These are phyloP conservation scores for Echeneis naucrates DNA, from an alignment of 2,797 vertebrate genomes.

Conservation along the genomic window DNA sequence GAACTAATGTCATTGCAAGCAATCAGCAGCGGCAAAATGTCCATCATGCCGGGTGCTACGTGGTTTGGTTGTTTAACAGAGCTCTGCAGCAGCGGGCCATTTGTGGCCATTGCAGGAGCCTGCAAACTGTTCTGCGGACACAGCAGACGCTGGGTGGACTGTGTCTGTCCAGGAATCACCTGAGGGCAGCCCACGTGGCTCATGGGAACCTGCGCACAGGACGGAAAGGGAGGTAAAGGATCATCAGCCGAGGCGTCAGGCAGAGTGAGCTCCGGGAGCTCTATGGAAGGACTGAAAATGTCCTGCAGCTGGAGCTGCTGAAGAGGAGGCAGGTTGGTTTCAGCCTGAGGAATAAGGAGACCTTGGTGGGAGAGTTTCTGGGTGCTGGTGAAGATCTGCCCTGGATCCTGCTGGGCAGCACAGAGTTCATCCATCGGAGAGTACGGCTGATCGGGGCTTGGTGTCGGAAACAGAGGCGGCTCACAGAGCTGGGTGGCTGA, in stretches of 20 bases:
- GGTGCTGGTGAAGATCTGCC: conserved; percentile 22
- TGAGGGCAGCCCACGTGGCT: conserved; percentile 13
- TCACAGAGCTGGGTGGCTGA: conserved; percentile 25
- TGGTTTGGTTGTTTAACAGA: conserved; percentile 24
- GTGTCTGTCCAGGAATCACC: conserved; percentile 18
- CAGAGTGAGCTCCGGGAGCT: conserved; percentile 63
- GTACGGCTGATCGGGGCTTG: background rate
- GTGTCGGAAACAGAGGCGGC: conserved; percentile 31
- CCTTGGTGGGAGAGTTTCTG: conserved; percentile 68
- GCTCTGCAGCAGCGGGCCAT: conserved; percentile 45
- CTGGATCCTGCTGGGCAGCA: conserved; percentile 21
- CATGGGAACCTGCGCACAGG: conserved; percentile 44
- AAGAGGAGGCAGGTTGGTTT: conserved; percentile 25
- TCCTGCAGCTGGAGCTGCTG: conserved; percentile 74
- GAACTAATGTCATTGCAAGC: conserved; percentile 58
- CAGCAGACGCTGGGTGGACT: conserved; percentile 22
- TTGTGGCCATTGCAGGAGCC: conserved; percentile 17
- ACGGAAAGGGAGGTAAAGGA: conserved; percentile 22
- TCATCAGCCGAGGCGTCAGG: conserved; percentile 16
- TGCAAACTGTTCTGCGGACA: conserved; percentile 43
- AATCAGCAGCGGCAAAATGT: conserved; percentile 60
- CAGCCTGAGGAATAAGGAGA: conserved; percentile 1
- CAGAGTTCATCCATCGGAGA: conserved; percentile 34
- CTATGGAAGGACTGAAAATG: conserved; percentile 65
- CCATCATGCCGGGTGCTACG: conserved; percentile 2